Conservation (phyloP, 2,113 vertebrate genomes). For the Xyrauchen texanus region DNA sequence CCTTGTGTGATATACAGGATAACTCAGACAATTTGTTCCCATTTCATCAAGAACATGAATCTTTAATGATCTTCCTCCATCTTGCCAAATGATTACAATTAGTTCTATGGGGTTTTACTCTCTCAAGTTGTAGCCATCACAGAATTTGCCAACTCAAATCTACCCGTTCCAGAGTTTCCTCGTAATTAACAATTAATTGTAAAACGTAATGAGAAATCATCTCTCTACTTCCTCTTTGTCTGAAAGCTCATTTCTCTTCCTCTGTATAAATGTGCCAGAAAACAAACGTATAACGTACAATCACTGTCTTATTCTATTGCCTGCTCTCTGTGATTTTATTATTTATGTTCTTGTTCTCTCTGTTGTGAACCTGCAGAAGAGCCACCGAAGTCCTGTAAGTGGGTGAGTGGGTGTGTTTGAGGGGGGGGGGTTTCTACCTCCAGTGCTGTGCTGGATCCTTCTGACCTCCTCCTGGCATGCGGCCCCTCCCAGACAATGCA, state of each 20-base stretch:
- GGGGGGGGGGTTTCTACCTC: not conserved
- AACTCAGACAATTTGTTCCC: constrained; percentile 52
- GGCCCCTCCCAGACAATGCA: no score
- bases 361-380: constrained; percentile 66
- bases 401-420: constrained; percentile 14
- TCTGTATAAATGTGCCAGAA: no score
- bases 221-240: constrained; percentile 9
- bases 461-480: not conserved
- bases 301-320: constrained; percentile 30
- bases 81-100: constrained; percentile 48
- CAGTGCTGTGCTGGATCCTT: not conserved
- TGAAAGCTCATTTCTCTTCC: not conserved
- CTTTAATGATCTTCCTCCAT: constrained; percentile 50
- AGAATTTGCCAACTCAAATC: constrained; percentile 3
- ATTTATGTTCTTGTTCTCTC: constrained; percentile 14
- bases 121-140: not conserved
- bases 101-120: constrained; percentile 45
- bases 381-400: constrained; percentile 71
- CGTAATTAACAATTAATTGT: constrained; percentile 28
- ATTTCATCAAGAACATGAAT: constrained; percentile 53
- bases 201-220: constrained; percentile 20
- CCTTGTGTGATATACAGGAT: constrained; percentile 30
- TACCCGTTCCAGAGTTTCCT: not conserved
- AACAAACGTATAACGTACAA: no score
- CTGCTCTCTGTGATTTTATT: constrained; percentile 27